Conservation (phyloP, 2,888 invertebrate genomes). For the Drosophila imparisetae region DNA sequence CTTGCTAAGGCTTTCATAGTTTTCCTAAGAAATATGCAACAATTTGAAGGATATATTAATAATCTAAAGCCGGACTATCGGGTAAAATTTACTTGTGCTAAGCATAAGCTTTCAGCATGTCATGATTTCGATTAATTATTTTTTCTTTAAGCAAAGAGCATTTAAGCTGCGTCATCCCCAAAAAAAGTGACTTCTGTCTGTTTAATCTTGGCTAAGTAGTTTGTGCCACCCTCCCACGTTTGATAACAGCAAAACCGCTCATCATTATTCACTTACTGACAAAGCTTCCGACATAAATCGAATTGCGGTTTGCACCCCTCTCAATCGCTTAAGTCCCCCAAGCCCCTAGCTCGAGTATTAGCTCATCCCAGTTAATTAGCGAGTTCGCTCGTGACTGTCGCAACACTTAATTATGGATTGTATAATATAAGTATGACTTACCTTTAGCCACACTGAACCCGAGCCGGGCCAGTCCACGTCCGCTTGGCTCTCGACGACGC, state of each 20-base stretch:
- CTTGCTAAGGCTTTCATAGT: not conserved
- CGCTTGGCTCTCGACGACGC: slow-evolving; percentile 86
- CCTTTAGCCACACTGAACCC: slow-evolving; percentile 88
- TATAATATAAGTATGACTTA: slow-evolving; percentile 77
- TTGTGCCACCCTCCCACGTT: slow-evolving; percentile 33
- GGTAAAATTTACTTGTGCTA: not conserved
- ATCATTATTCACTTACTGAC: slow-evolving; percentile 61
- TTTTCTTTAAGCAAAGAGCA: not conserved
- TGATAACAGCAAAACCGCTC: slow-evolving; percentile 29
- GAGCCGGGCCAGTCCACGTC: slow-evolving; percentile 87
- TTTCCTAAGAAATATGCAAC: not conserved
- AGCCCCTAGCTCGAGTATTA: slow-evolving; percentile 33
- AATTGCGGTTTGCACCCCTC: slow-evolving; percentile 33
- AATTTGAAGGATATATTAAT: not conserved
- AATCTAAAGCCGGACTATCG: not conserved
- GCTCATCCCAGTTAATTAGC: slow-evolving; percentile 53
- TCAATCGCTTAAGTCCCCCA: slow-evolving; percentile 7
- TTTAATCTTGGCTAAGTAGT: slow-evolving; percentile 64
- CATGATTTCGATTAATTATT: not conserved
- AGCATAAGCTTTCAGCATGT: not conserved
- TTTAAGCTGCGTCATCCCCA: not conserved
- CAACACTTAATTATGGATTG: slow-evolving; percentile 25
- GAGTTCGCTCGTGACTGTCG: slow-evolving; percentile 43
- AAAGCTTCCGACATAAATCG: slow-evolving; percentile 34
- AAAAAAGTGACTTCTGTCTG: not conserved